A percentile compares a stretch with the other conserved stretches of the same genome.
Conservation (phyloP, 2,797 vertebrate genomes). For the Malacoraja senta region DNA sequence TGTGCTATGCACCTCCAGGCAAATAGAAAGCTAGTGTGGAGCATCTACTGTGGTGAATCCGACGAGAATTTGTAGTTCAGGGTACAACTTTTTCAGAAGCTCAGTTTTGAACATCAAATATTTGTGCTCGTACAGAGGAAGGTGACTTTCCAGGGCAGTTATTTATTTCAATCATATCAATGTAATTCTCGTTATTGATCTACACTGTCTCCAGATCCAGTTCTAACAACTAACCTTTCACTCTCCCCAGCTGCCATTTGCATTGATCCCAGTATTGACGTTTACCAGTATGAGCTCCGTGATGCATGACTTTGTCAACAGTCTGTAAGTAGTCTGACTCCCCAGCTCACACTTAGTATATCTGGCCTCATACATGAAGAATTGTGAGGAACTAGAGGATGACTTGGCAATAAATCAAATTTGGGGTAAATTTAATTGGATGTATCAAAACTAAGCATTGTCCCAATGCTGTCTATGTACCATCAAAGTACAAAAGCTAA, state of each 20-base stretch:
- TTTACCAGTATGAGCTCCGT: constrained; percentile 21
- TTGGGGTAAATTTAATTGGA: not conserved
- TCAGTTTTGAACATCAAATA: not conserved
- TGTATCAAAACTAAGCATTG: not conserved
- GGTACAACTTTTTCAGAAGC: not conserved
- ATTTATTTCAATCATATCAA: not conserved
- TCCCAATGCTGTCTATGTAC: not conserved
- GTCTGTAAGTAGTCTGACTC: not conserved
- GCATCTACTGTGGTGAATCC: not conserved
- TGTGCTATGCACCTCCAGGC: not conserved
- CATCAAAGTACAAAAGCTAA: not conserved
- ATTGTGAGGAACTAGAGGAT: not conserved
- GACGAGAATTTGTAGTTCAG: not conserved
- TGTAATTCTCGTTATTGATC: not conserved
- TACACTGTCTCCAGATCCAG: not conserved
- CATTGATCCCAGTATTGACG: constrained; percentile 28
- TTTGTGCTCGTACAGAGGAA: not conserved
- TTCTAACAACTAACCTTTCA: not conserved
- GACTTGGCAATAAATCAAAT: not conserved
- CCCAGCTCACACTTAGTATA: not conserved
- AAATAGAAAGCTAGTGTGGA: not conserved
- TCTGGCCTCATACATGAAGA: not conserved
- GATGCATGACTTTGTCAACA: constrained; percentile 10
- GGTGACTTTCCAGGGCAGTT: not conserved
- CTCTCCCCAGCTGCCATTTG: constrained; percentile 25